Evolutionary conservation across 1,140 invertebrate genomes (phyloP), one percentile per base, ranked within the genome.

Genomic region (Rhagoletis zephyria): DNA sequence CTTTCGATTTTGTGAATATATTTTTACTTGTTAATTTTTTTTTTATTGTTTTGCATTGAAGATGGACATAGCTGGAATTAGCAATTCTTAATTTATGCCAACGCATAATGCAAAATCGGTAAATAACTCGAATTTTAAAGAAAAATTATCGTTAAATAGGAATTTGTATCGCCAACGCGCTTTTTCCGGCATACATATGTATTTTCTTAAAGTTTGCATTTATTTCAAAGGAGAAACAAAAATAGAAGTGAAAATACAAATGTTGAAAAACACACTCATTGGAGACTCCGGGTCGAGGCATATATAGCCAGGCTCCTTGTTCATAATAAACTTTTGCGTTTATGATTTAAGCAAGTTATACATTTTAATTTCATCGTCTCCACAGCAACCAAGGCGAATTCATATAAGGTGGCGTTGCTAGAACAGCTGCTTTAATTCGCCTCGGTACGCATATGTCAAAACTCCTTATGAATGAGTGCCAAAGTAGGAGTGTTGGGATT

Each of bases 1-100:
- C 74, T 81, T 81, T 48, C 74, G 42, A 74, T 74, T 74, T 74
- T 74, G 45, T 74, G 70, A 14, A 81, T 56, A 56, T 81, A 81
- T 48, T 81, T 81, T 81, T 12, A 45, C 45, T 48, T 48, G 6
- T 65, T 30, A 30, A 30, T 74, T 81, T 81, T 51, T n/a, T n/a
- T 81, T 19, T 81, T 48, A 12, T 56, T 30, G 45, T 77, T 70
- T 48, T 59, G 40, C 64, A 64, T 86, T 65, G 61, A 88, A 89
- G 89, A 89, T 89, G 89, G 88, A 89, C 89, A 87, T 89, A 89
- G 89, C 89, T 87, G 89, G 89, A 88, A 88, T 87, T 88, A 85
- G 85, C 87, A 51, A 88, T 87, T 56, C 81, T 88, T 87, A 64
- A 86, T 87, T 85, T 89, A 85, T 89, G 86, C 88, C 87, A 86